Conservation (phyloP, 1,140 invertebrate species). For the Rhopalosiphum maidis region DNA sequence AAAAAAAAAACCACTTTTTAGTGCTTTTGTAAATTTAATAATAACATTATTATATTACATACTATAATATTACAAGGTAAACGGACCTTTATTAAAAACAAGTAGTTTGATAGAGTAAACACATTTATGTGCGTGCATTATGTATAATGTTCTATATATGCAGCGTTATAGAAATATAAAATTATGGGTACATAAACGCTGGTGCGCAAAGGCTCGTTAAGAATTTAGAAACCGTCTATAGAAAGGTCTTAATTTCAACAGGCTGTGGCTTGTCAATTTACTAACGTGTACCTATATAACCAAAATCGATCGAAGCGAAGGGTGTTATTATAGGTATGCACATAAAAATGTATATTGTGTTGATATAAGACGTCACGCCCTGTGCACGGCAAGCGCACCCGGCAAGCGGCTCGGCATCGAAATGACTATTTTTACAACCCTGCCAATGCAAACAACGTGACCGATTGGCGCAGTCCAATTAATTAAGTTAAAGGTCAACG, state of each 20-base stretch:
- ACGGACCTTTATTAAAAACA: constrained; percentile 6
- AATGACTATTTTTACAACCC: constrained; percentile 28
- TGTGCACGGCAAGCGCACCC: not conserved
- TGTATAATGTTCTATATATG: not conserved
- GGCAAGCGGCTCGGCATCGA: not conserved
- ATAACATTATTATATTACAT: not conserved
- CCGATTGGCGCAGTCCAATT: constrained; percentile 16
- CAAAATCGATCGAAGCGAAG: not conserved
- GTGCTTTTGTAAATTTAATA: not conserved
- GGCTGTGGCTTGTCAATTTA: not conserved
- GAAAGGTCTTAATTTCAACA: not conserved
- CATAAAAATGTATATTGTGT: not conserved
- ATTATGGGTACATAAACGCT: not conserved
- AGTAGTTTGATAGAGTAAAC: not conserved
- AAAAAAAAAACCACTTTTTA: not conserved
- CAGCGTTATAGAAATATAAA: not conserved
- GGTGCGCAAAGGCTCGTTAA: not conserved
- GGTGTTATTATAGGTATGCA: not conserved
- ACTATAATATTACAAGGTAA: not conserved
- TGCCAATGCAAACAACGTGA: not conserved
- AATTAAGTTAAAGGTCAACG: constrained; percentile 40
- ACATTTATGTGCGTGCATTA: not conserved
- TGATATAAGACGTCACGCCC: constrained; percentile 35
- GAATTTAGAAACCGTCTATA: not conserved
- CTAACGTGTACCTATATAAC: not conserved